These are phyloP conservation scores for Mustela lutreola DNA, from an alignment of 2,113 vertebrate species.

Conservation along the genomic window DNA sequence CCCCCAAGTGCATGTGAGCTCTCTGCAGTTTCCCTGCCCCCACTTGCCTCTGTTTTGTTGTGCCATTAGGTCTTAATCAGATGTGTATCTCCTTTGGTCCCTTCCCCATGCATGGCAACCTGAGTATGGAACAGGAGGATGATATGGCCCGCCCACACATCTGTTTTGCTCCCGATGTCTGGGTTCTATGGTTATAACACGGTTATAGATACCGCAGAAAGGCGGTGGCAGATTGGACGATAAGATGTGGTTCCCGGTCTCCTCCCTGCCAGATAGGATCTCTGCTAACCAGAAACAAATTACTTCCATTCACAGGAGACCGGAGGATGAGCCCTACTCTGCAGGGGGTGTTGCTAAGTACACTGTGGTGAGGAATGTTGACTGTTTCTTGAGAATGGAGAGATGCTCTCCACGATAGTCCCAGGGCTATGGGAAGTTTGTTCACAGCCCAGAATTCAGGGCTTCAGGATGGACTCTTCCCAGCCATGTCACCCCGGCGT, in stretches of 20 bases:
- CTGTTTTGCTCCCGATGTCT: constrained; percentile 69
- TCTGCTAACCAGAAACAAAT: constrained; percentile 72
- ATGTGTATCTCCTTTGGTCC: constrained; percentile 57
- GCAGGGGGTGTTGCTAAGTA: background rate
- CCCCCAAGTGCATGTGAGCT: background rate
- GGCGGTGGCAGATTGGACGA: constrained; percentile 64
- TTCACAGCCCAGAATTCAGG: background rate
- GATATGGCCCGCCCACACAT: background rate
- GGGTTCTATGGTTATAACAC: constrained; percentile 74
- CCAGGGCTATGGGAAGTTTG: background rate
- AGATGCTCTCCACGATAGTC: background rate
- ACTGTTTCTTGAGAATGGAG: constrained; percentile 19
- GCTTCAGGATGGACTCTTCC: background rate
- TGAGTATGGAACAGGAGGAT: constrained; percentile 65
- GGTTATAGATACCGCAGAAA: constrained; percentile 58
- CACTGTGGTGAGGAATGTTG: background rate
- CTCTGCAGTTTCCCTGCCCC: background rate
- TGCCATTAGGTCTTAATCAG: constrained; percentile 51
- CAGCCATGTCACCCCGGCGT: background rate
- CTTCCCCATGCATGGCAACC: constrained; percentile 23
- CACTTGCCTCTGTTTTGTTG: constrained; percentile 51
- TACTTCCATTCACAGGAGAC: constrained; percentile 66
- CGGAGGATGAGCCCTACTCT: background rate
- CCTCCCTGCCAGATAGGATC: constrained; percentile 59
- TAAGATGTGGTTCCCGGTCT: constrained; percentile 55